Conservation (phyloP, 2,797 vertebrate genomes). For the Squalus acanthias region DNA sequence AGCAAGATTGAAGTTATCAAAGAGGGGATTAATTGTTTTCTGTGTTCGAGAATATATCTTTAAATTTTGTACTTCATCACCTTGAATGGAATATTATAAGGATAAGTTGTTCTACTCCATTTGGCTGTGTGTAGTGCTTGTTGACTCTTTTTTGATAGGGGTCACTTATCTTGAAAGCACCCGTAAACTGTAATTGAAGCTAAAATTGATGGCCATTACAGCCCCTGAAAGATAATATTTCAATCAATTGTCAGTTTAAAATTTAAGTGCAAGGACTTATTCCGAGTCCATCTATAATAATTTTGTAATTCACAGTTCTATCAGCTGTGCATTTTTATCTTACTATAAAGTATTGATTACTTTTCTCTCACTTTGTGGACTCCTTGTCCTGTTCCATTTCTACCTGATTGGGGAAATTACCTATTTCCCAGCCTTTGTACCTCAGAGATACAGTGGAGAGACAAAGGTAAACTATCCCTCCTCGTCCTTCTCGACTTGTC, state of each 20-base stretch:
- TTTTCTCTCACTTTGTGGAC: not conserved
- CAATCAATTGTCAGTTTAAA: not conserved
- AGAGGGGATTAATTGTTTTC: too few species aligned
- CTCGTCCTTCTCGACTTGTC: too few species aligned
- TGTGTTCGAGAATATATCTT: too few species aligned
- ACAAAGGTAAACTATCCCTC: too few species aligned
- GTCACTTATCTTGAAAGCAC: not conserved
- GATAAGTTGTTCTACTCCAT: not conserved
- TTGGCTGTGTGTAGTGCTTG: not conserved
- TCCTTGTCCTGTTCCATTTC: not conserved
- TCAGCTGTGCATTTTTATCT: not conserved
- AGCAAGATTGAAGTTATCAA: constrained; percentile 15
- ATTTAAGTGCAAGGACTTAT: too few species aligned
- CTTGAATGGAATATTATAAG: not conserved
- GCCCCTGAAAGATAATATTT: not conserved
- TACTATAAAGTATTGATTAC: not conserved
- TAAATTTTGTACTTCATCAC: too few species aligned
- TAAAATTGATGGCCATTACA: not conserved
- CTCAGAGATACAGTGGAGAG: not conserved
- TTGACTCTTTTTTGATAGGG: not conserved
- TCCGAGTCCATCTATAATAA: too few species aligned
- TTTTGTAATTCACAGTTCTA: too few species aligned
- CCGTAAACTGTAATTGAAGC: not conserved
- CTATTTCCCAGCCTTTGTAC: not conserved
- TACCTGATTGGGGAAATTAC: not conserved